These are phyloP conservation scores for Hydrotaea diabolus DNA, from an alignment of 2,888 invertebrate species.

Conservation along the genomic window DNA sequence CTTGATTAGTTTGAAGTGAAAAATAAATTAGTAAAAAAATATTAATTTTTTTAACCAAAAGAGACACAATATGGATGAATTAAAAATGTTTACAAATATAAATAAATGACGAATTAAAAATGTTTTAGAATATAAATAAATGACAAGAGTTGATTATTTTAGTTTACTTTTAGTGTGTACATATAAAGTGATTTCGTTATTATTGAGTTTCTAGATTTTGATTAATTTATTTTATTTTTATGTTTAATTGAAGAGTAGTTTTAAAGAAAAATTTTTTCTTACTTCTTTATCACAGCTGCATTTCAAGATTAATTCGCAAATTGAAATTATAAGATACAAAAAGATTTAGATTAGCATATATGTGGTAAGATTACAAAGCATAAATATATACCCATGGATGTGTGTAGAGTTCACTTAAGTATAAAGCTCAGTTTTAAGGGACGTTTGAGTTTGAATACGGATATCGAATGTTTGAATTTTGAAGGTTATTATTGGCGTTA, in stretches of 20 bases:
- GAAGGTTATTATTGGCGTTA: not conserved
- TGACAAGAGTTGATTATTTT: conserved; percentile 29
- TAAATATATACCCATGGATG: too few relatives aligned
- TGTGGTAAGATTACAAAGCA: conserved; percentile 16
- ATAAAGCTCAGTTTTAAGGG: conserved; percentile 35
- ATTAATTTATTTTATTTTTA: conserved; percentile 23
- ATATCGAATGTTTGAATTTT: not conserved
- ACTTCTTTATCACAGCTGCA: conserved; percentile 68
- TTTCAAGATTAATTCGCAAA: conserved; percentile 66
- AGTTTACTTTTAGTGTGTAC: not conserved
- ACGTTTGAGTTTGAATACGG: conserved; percentile 9
- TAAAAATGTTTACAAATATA: not conserved
- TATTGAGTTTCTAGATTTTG: conserved; percentile 24
- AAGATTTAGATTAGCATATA: conserved; percentile 20
- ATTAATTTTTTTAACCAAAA: not conserved
- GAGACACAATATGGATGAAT: not conserved
- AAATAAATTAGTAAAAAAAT: not conserved
- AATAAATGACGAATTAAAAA: conserved; percentile 24
- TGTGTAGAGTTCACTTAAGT: conserved; percentile 14
- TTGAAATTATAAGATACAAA: conserved; percentile 26
- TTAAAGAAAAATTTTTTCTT: conserved; percentile 45
- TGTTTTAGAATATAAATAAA: conserved; percentile 14
- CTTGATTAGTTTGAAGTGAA: conserved; percentile 6
- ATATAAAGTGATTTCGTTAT: not conserved
- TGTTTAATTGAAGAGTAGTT: conserved; percentile 32